Base-by-base conservation (phyloP, 23 tunicate genomes). In the Halocynthia aurantium region DNA sequence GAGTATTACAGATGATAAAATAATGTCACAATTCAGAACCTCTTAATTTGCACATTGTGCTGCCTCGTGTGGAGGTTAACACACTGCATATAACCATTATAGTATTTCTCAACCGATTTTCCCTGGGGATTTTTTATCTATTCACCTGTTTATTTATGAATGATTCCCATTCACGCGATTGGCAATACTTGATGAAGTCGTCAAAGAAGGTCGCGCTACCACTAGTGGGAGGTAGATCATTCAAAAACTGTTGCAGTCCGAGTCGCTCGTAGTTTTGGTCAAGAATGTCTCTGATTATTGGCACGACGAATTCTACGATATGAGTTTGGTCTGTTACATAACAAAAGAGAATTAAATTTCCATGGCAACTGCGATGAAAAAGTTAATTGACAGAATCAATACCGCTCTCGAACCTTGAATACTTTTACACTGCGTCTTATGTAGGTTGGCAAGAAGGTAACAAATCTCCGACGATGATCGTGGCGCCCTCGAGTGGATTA, bases 231-330 rank as follows among this genome's bases (percentile, higher is more conserved):
- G 99, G 99, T 10, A 94, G 80, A 55, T 84, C 82, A 53, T 87
- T 72, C 18, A 94, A 64, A 53, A 82, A 79, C 7, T 68, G 82
- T 8, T 79, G 80, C 80, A 92, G 77, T 52, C 71, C 76, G 12
- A 92, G 75, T 6, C 78, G 80, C n/a, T 82, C 80, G 70, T 82
- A 86, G 75, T 92, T 92, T 77, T 86, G 86, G 73, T 88, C 95
- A 15, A 94, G 85, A 70, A 94, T 19, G 67, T 88, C 99, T 19
- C 99, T 87, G 52, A 94, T 81, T 7, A 94, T 84, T 62, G 95
- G 95, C 22, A 94, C 81, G 10, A 94, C 95, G 55, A 84, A 94
- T 52, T 85, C 82, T 44, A 84, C 86, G 21, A 88, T 76, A 77
- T 88, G 52, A 44, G 77, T 84, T 61, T 85, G 69, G 80, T 82